Conservation (phyloP, 2,113 vertebrate genomes). For the Perccottus glenii region DNA sequence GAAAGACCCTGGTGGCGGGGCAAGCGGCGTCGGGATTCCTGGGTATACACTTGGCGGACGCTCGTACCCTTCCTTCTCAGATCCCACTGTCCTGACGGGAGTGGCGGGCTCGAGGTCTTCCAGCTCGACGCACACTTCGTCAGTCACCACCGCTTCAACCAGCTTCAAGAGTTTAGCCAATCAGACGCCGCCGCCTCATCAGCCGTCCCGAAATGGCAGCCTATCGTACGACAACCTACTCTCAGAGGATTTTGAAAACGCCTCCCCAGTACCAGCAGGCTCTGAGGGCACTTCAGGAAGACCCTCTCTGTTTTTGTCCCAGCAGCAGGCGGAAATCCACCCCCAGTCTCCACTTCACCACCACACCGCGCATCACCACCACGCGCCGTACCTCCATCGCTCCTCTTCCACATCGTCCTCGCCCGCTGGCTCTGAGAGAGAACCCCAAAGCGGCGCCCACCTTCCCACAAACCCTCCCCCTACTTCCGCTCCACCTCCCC, state of each 20-base stretch:
- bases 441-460: slow-evolving; percentile 44
- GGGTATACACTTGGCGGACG: slow-evolving; percentile 78
- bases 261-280: not conserved
- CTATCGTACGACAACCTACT: slow-evolving; percentile 92
- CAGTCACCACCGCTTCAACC: slow-evolving; percentile 83
- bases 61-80: slow-evolving; percentile 84
- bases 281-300: slow-evolving; percentile 72
- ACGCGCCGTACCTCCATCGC: slow-evolving; percentile 60
- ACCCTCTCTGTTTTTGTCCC: slow-evolving; percentile 86
- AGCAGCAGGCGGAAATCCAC: slow-evolving; percentile 86
- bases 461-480: slow-evolving; percentile 15
- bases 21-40: slow-evolving; percentile 63
- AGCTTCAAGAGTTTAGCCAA: slow-evolving; percentile 95
- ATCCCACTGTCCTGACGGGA: slow-evolving; percentile 80
- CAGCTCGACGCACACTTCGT: slow-evolving; percentile 83
- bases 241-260: slow-evolving; percentile 86
- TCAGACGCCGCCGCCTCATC: slow-evolving; percentile 83
- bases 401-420: slow-evolving; percentile 78
- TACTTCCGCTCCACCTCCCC: slow-evolving; percentile 38
- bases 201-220: slow-evolving; percentile 85
- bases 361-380: slow-evolving; percentile 65
- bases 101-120: slow-evolving; percentile 86
- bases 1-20: slow-evolving; percentile 40
- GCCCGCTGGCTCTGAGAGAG: slow-evolving; percentile 62
- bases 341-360: slow-evolving; percentile 67